Evolutionary conservation across 2,113 vertebrate species (phyloP), one percentile per base, ranked within the genome.

Genomic region (Paradisaea rubra): DNA sequence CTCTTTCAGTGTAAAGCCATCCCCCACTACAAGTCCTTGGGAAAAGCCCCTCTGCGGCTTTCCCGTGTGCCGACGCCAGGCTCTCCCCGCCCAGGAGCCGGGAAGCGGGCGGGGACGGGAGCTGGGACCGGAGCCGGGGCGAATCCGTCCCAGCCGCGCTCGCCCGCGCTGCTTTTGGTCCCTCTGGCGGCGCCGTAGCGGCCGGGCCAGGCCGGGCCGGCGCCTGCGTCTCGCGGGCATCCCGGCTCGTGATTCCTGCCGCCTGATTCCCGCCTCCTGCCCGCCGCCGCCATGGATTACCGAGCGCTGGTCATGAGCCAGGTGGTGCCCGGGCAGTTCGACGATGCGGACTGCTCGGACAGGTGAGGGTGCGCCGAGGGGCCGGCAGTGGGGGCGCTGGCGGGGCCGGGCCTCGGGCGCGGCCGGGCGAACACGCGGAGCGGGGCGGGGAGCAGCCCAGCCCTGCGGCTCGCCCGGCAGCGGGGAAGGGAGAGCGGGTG

Each of bases 281-380:
- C n/a, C 13, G 10, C 50, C 4, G 35, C 56, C 68, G 49, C 31
- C 68, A 97, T 98, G 98, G 97, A 97, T 81, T 97, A 94, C 86
- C 92, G 98, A 23, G 97, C 86, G 30, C 23, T 88, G 47, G 88
- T 93, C 30, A 97, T 97, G 97, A 95, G 93, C 59, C 89, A 56
- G 33, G 94, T 81, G 8, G 97, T 98, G 13, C 98, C 98, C 3
- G 98, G 98, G 44, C 98, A 98, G 94, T 98, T 98, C 17, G 98
- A 98, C 41, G 98, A 98, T 45, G 98, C 97, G 4, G 98, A 98
- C 3, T 71, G 95, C 82, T 97, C 97, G 2, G 98, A 97, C 50
- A 89, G 97, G 98, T 98, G 45, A 53, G 54, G 21, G 27, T 10
- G 21, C 17, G 37, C 54, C 13, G 30, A 2, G 27, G 13, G 42